Evolutionary conservation across 2,797 vertebrate genomes (phyloP).

Genomic region (Forpus xanthops): DNA sequence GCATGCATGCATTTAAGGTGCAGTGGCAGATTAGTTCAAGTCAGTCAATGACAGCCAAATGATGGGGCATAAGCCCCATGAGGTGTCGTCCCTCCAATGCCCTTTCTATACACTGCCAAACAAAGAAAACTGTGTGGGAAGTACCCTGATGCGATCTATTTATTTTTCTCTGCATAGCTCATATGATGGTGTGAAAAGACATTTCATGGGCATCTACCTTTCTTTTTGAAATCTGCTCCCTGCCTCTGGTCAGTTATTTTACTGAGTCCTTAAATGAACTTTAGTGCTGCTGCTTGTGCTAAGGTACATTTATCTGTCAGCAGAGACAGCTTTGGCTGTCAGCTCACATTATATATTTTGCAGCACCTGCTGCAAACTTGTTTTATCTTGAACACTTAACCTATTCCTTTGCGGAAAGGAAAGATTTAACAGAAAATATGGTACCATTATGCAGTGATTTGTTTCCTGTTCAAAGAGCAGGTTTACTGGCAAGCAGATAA

Average conservation of each 20-base stretch:
- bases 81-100: too few species aligned
- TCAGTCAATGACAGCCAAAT: background rate
- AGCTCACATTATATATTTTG: background rate
- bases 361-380: conserved; percentile 8
- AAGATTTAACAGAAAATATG: background rate
- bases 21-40: background rate
- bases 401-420: background rate
- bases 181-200: background rate
- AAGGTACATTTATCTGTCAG: background rate
- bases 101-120: background rate
- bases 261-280: background rate
- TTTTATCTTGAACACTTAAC: background rate
- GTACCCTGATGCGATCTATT: background rate
- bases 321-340: background rate
- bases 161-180: background rate
- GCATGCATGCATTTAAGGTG: background rate
- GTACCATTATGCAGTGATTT: background rate
- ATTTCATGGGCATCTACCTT: background rate
- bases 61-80: background rate
- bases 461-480: background rate
- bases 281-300: background rate
- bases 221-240: background rate
- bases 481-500: background rate
- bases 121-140: background rate
- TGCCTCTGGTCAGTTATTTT: background rate